Evolutionary conservation across 2,113 vertebrate genomes (phyloP).

Genomic region (Ammodramus savannarum): DNA sequence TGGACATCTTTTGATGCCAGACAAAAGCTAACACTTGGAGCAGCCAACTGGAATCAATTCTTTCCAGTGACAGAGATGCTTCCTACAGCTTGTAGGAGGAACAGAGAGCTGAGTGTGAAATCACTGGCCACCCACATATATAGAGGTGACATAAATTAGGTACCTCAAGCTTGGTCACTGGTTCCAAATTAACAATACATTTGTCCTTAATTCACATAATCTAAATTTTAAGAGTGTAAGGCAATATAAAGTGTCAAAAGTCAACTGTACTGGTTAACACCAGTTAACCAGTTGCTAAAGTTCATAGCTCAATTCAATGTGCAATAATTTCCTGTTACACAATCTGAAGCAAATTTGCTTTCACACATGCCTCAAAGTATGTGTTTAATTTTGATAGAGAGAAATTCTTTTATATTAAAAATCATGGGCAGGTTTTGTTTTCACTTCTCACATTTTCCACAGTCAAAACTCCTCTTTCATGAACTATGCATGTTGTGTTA

Average conservation of each 20-base stretch:
- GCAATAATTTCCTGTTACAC: background rate
- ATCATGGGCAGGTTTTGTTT: background rate
- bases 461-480: background rate
- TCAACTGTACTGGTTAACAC: background rate
- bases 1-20: background rate
- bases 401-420: background rate
- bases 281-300: background rate
- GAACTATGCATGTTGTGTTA: background rate
- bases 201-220: background rate
- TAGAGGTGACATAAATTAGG: background rate
- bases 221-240: background rate
- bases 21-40: slow-evolving; percentile 3
- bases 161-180: background rate
- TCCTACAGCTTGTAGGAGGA: background rate
- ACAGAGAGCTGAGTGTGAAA: background rate
- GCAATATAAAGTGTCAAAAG: background rate
- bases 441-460: background rate
- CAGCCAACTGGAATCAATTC: slow-evolving; percentile 22
- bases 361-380: background rate
- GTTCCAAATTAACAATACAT: background rate
- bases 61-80: background rate
- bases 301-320: background rate
- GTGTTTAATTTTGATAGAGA: background rate
- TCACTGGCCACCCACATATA: background rate
- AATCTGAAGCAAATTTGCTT: background rate